Evolutionary conservation across 1,140 invertebrate species (phyloP).

Genomic region (Drosophila takahashii): DNA sequence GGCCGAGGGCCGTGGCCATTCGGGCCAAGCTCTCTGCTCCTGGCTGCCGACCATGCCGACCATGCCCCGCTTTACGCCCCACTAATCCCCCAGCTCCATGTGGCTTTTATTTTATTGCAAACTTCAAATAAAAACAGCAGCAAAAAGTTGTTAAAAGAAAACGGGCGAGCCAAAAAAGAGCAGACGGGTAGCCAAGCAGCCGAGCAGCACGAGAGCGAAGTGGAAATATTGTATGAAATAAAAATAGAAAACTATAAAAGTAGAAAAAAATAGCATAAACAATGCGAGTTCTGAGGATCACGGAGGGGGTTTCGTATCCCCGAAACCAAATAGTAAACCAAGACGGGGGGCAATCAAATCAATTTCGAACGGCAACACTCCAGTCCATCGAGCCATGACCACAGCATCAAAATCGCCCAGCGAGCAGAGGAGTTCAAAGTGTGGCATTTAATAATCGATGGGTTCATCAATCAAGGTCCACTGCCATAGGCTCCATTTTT

Average conservation of each 20-base stretch:
- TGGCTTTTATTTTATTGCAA: conserved; percentile 65
- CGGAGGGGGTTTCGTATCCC: background rate
- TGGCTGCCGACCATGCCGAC: conserved; percentile 4
- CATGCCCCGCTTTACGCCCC: conserved; percentile 2
- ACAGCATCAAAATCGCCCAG: conserved; percentile 28
- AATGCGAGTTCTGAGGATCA: conserved; percentile 11
- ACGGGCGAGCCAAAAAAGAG: conserved; percentile 6
- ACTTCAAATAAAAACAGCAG: conserved; percentile 56
- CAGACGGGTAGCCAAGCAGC: background rate
- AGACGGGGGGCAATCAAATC: conserved; percentile 30
- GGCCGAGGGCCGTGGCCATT: conserved; percentile 47
- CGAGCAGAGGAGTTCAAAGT: conserved; percentile 2
- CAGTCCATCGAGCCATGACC: conserved; percentile 42
- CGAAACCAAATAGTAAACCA: conserved; percentile 17
- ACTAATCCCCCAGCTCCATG: conserved; percentile 29
- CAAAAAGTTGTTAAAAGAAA: conserved; percentile 53
- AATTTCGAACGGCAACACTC: conserved; percentile 25
- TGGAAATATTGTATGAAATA: conserved; percentile 44
- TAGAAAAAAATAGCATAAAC: conserved; percentile 22
- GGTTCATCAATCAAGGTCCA: conserved; percentile 38
- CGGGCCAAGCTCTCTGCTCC: conserved; percentile 27
- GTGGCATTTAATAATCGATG: conserved; percentile 41
- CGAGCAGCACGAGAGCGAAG: conserved; percentile 7
- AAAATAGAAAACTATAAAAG: conserved; percentile 19
- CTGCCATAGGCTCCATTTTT: conserved; percentile 28